Conservation (phyloP, 2,888 invertebrate genomes). For the Parthenolecanium corni region DNA sequence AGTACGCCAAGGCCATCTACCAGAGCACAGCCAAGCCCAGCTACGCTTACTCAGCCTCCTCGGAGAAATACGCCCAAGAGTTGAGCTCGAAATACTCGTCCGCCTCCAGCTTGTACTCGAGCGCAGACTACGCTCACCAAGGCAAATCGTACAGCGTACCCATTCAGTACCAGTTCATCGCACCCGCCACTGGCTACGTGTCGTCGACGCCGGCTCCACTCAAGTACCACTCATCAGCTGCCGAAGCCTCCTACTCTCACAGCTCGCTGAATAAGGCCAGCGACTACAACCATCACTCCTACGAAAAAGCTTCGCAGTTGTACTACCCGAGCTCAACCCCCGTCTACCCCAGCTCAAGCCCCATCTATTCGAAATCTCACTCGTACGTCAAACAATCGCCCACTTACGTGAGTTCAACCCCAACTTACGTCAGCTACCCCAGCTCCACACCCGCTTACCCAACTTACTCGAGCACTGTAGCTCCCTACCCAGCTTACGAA, state of each 20-base stretch:
- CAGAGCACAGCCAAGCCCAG: slow-evolving; percentile 12
- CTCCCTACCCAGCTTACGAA: too few species aligned
- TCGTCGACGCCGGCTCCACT: slow-evolving; percentile 4
- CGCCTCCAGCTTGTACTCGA: slow-evolving; percentile 1
- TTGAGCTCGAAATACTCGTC: neutral
- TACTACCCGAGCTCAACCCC: slow-evolving; percentile 22
- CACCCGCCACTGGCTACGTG: slow-evolving; percentile 13
- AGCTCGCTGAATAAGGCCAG: slow-evolving; percentile 1
- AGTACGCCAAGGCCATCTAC: slow-evolving; percentile 3
- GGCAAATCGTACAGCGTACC: slow-evolving; percentile 9
- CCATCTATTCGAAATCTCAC: slow-evolving; percentile 16
- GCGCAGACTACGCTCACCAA: neutral
- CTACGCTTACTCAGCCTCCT: slow-evolving; percentile 14
- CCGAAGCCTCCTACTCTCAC: neutral
- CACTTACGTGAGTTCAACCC: slow-evolving; percentile 13
- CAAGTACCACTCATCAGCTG: neutral
- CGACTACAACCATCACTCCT: slow-evolving; percentile 5
- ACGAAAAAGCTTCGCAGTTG: slow-evolving; percentile 19
- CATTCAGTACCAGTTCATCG: slow-evolving; percentile 16
- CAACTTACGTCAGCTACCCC: neutral
- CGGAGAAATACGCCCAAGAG: slow-evolving; percentile 23
- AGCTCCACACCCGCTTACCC: slow-evolving; percentile 2
- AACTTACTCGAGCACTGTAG: neutral
- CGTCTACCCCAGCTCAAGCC: slow-evolving; percentile 27
- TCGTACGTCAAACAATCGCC: slow-evolving; percentile 1